Conservation (phyloP, 2,888 invertebrate genomes). For the Polietes domitor region DNA sequence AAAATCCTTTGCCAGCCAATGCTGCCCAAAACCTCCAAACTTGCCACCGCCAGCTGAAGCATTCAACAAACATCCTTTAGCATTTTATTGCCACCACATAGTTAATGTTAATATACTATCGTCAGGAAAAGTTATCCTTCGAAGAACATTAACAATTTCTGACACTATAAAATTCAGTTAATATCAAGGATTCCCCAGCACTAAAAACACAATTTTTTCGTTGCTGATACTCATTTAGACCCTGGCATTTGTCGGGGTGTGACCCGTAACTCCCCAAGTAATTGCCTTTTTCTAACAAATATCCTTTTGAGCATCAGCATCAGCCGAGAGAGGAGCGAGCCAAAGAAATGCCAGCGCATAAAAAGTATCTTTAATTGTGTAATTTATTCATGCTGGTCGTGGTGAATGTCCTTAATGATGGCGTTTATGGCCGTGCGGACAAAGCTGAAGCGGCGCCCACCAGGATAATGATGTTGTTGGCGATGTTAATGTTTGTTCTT, state of each 20-base stretch:
- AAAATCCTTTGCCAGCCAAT: too few relatives aligned
- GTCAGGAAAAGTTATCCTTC: neutral
- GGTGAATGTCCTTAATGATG: neutral
- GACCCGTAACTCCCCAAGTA: neutral
- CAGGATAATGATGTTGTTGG: too few relatives aligned
- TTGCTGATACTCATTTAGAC: neutral
- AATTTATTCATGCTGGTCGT: neutral
- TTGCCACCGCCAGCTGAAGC: too few relatives aligned
- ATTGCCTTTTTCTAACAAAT: neutral
- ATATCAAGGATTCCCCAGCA: neutral
- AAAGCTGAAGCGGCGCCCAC: too few relatives aligned
- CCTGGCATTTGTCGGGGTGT: neutral
- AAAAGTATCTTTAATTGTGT: slow-evolving; percentile 2
- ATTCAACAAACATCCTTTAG: too few relatives aligned
- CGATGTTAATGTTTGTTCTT: too few relatives aligned
- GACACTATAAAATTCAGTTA: slow-evolving; percentile 14
- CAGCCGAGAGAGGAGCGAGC: neutral
- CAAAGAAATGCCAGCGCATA: neutral
- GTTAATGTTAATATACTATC: neutral
- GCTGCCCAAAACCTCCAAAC: too few relatives aligned
- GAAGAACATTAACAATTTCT: slow-evolving; percentile 10
- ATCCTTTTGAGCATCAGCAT: neutral
- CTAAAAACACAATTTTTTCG: too few relatives aligned
- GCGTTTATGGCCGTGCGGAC: neutral
- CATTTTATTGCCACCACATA: neutral